These are phyloP conservation scores for Leucoraja erinaceus DNA, from an alignment of 2,113 vertebrate species.

Conservation along the genomic window DNA sequence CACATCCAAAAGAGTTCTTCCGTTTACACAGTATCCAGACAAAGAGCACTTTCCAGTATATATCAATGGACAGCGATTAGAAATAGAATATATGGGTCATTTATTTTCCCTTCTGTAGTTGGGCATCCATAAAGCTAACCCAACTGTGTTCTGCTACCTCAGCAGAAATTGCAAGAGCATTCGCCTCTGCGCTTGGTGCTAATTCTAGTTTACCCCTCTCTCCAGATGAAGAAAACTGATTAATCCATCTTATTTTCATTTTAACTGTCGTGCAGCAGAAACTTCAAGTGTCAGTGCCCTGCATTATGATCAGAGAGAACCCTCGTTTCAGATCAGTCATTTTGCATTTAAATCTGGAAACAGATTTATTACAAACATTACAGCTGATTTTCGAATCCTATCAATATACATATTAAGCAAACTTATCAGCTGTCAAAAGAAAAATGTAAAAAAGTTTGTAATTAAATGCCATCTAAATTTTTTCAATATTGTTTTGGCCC, in stretches of 20 bases:
- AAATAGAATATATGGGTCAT: background rate
- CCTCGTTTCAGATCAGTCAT: too few species aligned
- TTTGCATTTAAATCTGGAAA: too few species aligned
- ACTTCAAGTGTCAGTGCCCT: too few species aligned
- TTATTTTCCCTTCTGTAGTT: background rate
- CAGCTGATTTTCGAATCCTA: too few species aligned
- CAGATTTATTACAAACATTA: too few species aligned
- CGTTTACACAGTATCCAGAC: background rate
- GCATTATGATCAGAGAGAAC: too few species aligned
- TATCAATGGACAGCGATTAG: background rate
- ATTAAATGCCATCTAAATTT: conserved; percentile 2
- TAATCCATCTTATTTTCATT: too few species aligned
- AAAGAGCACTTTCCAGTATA: background rate
- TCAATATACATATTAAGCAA: too few species aligned
- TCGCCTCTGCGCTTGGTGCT: background rate
- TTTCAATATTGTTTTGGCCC: conserved; percentile 30
- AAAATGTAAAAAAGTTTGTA: background rate
- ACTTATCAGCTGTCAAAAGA: background rate
- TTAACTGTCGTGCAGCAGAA: too few species aligned
- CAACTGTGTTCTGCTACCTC: background rate
- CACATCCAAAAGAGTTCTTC: background rate
- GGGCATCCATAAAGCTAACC: background rate
- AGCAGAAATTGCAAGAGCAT: background rate
- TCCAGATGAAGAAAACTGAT: too few species aligned
- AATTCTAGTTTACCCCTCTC: background rate